Percentiles rank a stretch among this genome's conserved stretches.
These are phyloP conservation scores for Gephyroberyx darwinii DNA, from an alignment of 2,797 vertebrate genomes.

Conservation along the genomic window DNA sequence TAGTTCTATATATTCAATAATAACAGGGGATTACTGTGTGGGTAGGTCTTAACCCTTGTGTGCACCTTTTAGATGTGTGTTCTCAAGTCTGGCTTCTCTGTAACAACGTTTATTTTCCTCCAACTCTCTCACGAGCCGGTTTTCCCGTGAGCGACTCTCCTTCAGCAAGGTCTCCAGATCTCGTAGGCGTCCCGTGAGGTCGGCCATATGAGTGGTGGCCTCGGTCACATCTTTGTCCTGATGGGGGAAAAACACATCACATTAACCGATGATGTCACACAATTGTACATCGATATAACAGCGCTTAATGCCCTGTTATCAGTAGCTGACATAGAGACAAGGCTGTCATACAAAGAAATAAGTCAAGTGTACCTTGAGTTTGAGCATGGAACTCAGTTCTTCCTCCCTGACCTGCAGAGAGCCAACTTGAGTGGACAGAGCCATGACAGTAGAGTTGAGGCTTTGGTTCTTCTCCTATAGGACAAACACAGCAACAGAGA, in stretches of 20 bases:
- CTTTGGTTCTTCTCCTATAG: slow-evolving; percentile 87
- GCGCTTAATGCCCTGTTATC: not conserved
- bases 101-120: slow-evolving; percentile 80
- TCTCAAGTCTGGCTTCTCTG: slow-evolving; percentile 77
- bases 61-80: slow-evolving; percentile 84
- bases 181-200: slow-evolving; percentile 81
- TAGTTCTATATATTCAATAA: no score
- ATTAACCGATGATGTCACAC: not conserved
- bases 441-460: slow-evolving; percentile 83
- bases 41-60: no score
- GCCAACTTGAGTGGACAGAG: slow-evolving; percentile 86
- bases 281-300: not conserved
- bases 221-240: slow-evolving; percentile 88
- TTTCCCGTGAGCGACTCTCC: slow-evolving; percentile 74
- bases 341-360: not conserved
- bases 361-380: slow-evolving; percentile 83
- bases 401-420: slow-evolving; percentile 89
- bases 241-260: not conserved
- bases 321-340: not conserved
- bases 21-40: no score
- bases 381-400: slow-evolving; percentile 87
- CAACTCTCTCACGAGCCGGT: slow-evolving; percentile 76
- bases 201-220: slow-evolving; percentile 81
- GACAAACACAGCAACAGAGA: not conserved
- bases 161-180: slow-evolving; percentile 75